A percentile compares a stretch with the other conserved stretches of the same genome.
phyloP scores from a whole-genome alignment of 2,888 invertebrate species.

The Augochlorella aurata region DNA sequence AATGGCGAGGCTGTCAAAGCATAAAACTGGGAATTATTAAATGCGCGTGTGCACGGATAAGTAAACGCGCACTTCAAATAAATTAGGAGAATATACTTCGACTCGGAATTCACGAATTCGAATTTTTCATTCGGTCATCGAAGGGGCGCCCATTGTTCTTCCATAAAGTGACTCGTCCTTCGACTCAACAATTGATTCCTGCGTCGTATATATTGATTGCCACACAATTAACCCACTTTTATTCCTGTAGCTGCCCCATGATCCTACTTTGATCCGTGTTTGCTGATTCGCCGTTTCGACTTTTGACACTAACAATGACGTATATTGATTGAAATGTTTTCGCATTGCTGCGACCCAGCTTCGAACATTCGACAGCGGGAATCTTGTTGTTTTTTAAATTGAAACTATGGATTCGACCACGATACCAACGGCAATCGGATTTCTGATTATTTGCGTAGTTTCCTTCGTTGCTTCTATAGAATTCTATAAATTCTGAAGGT shows the following conservation, averaged over 20 bases:
- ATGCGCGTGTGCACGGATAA: not conserved
- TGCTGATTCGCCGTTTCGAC: conserved; percentile 6
- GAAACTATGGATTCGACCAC: conserved; percentile 9
- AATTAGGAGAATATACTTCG: not conserved
- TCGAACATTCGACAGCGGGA: not conserved
- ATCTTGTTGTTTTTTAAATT: not conserved
- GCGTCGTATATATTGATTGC: conserved; percentile 4
- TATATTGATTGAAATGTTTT: conserved; percentile 5
- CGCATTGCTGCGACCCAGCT: not conserved
- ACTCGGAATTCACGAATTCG: not conserved
- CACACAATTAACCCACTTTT: conserved; percentile 27
- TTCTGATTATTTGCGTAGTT: not conserved
- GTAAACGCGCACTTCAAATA: not conserved
- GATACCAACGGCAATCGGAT: not conserved
- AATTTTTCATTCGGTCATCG: conserved; percentile 24
- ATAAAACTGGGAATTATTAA: not conserved
- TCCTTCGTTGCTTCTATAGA: not conserved
- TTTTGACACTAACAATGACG: conserved; percentile 2
- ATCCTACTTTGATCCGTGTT: conserved; percentile 23
- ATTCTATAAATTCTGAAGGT: conserved; percentile 1
- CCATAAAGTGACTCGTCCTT: not conserved
- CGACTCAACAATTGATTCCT: not conserved
- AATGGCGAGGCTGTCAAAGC: not conserved
- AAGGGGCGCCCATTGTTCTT: not conserved
- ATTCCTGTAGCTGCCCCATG: conserved; percentile 1